Evolutionary conservation across 1,140 invertebrate species (phyloP).

Genomic region (Caenorhabditis tropicalis): DNA sequence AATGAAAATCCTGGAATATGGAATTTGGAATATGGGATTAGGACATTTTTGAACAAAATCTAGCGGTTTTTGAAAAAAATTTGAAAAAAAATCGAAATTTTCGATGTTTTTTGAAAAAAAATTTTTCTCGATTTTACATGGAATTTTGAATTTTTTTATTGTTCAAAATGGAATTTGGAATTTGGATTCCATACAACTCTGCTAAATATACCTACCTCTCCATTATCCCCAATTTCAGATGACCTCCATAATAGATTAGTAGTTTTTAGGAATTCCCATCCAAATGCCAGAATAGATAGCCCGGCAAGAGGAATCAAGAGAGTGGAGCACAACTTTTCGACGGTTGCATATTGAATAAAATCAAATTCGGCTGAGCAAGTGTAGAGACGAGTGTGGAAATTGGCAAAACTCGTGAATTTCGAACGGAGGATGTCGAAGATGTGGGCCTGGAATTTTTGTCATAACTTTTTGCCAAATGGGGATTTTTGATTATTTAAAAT

Average conservation of each 20-base stretch:
- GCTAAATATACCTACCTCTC: slow-evolving; percentile 15
- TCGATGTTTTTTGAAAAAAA: neutral
- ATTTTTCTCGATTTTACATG: too few relatives aligned
- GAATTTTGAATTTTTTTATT: too few relatives aligned
- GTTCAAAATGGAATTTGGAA: too few relatives aligned
- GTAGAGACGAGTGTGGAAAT: slow-evolving; percentile 84
- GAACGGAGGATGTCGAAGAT: slow-evolving; percentile 81
- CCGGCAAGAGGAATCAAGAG: slow-evolving; percentile 76
- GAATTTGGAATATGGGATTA: too few relatives aligned
- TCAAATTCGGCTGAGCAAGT: slow-evolving; percentile 85
- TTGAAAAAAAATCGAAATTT: neutral
- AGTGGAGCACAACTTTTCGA: slow-evolving; percentile 75
- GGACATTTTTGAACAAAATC: too few relatives aligned
- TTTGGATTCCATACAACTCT: too few relatives aligned
- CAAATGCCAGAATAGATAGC: slow-evolving; percentile 72
- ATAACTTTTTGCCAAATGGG: neutral
- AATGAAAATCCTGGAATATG: too few relatives aligned
- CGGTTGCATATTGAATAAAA: slow-evolving; percentile 77
- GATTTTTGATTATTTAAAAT: too few relatives aligned
- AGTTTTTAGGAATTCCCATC: slow-evolving; percentile 51
- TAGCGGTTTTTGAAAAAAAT: too few relatives aligned
- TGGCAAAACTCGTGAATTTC: slow-evolving; percentile 80
- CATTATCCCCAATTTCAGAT: neutral
- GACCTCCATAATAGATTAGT: slow-evolving; percentile 45
- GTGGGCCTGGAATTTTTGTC: slow-evolving; percentile 76